Percentiles rank a stretch among this genome's conserved stretches.
These are phyloP conservation scores for Jaculus jaculus DNA, from an alignment of 2,113 vertebrate genomes.

Conservation along the genomic window DNA sequence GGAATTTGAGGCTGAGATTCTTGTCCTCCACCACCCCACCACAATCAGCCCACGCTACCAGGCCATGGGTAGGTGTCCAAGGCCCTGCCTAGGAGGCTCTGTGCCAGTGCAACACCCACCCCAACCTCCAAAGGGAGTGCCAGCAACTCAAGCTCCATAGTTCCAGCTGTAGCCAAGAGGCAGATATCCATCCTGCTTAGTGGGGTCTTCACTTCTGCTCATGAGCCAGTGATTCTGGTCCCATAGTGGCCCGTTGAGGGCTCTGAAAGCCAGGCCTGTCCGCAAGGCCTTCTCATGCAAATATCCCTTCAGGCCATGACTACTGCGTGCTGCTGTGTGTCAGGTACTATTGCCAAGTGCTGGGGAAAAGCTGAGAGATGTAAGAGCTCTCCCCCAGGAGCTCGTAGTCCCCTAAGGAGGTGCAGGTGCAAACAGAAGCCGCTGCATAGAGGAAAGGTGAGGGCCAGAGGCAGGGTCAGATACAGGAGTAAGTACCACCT, in stretches of 20 bases:
- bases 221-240: neutral
- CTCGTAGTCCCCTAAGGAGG: neutral
- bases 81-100: neutral
- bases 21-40: slow-evolving; percentile 97
- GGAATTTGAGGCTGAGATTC: slow-evolving; percentile 99
- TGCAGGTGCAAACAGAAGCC: neutral
- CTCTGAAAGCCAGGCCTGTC: neutral
- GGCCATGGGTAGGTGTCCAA: slow-evolving; percentile 93
- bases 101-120: no score
- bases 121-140: neutral
- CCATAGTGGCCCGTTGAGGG: neutral
- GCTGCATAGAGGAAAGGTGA: neutral
- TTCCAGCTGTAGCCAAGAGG: neutral
- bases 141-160: neutral
- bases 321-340: neutral
- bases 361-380: neutral
- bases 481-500: neutral
- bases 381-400: neutral
- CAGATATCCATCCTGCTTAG: neutral
- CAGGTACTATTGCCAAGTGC: neutral
- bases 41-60: slow-evolving; percentile 98
- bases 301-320: neutral
- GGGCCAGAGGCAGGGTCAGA: neutral
- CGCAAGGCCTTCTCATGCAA: neutral
- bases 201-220: neutral